These are phyloP conservation scores for Lithophane ornitopus DNA, from an alignment of 2,888 invertebrate genomes.

Conservation along the genomic window DNA sequence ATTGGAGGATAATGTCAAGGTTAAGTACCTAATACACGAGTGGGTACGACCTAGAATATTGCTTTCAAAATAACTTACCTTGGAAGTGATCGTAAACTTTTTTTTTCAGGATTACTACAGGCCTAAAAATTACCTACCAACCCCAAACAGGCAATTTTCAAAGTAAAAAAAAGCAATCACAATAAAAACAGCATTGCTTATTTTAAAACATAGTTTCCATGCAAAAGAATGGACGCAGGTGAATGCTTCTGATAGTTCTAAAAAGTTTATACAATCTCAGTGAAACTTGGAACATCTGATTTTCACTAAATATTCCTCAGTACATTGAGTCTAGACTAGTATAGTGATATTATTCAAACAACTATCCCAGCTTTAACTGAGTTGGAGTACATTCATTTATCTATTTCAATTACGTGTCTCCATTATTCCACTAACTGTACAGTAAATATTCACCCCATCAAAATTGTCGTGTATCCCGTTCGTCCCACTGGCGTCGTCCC, in stretches of 20 bases:
- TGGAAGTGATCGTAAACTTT: conserved; percentile 40
- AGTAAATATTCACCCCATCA: neutral
- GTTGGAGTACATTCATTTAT: conserved; percentile 4
- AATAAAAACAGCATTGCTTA: neutral
- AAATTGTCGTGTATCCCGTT: too few species aligned
- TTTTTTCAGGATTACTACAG: conserved; percentile 10
- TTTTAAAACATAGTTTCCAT: neutral
- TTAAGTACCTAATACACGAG: conserved; percentile 5
- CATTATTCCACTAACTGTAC: conserved; percentile 20
- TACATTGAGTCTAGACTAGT: conserved; percentile 26
- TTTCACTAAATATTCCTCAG: neutral
- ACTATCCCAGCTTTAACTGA: neutral
- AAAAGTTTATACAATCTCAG: neutral
- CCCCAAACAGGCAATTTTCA: neutral
- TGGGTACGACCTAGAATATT: conserved; percentile 18
- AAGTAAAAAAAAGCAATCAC: neutral
- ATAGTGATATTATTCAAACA: conserved; percentile 12
- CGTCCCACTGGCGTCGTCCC: too few species aligned
- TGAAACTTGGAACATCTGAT: neutral
- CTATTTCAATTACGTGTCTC: conserved; percentile 28
- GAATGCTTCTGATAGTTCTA: neutral
- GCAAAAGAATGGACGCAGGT: neutral
- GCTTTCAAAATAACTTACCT: conserved; percentile 31
- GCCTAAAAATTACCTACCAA: neutral
- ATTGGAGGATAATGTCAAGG: conserved; percentile 31